Base-by-base conservation (phyloP, 2,888 invertebrate genomes). In the Tetropium fuscum region DNA sequence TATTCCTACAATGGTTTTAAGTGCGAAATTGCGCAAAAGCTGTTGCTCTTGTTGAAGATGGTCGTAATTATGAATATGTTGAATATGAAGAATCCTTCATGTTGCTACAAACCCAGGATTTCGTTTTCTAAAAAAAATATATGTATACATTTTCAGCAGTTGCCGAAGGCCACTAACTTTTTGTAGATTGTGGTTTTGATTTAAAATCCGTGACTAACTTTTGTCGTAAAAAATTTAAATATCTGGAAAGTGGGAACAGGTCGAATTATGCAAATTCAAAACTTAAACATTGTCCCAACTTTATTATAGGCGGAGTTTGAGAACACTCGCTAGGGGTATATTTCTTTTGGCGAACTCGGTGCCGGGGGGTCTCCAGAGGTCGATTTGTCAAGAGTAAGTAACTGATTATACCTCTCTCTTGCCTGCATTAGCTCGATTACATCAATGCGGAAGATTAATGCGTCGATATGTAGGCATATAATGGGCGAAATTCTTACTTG, bases 361-460 rank as follows among this genome's bases (percentile, higher is more conserved):
- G 44, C 60, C 51, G 34, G 59, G 20, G 55, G 62, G 63, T 71
- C 70, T 65, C 72, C 27, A 18, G 74, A 68, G 74, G 66, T 70
- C 70, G 68, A 76, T 76, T 76, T 75, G 74, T 76, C 75, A 75
- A 70, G 69, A 64, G 69, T 72, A 74, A 74, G 75, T 75, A 75
- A 75, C 74, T 74, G 76, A 74, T 77, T 75, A 69, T 67, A 71
- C 72, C 67, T 71, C 70, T 75, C 73, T 67, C 53, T 68, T 66
- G 66, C 72, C 68, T 73, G 74, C 78, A 77, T 78, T 77, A 78
- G 76, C 71, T 70, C 74, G 77, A 78, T 78, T 78, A 75, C 76
- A 77, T 78, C 78, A 77, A 75, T 77, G 74, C 73, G 70, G 66
- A 75, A 77, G 77, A 78, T 78, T 77, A 75, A 77, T 78, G 75